Percentiles rank a stretch among this genome's conserved stretches.
Conservation (phyloP, 2,113 vertebrate genomes). For the Bubo blakistoni region DNA sequence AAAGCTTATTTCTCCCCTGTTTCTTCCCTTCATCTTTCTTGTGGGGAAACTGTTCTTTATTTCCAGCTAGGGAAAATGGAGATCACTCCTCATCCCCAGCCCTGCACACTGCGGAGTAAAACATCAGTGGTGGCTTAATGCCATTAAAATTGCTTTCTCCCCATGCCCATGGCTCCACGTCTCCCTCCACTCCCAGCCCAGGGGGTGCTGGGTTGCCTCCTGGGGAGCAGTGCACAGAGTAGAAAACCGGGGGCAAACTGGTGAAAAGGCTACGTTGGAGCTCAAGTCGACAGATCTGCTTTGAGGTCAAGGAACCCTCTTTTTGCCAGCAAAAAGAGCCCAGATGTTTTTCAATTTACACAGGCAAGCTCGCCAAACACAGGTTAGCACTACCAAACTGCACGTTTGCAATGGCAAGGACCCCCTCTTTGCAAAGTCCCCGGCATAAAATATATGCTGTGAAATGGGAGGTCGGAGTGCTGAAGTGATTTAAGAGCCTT, state of each 20-base stretch:
- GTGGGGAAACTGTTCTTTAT: neutral
- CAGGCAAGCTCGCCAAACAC: conserved; percentile 50
- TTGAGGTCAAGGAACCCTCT: conserved; percentile 62
- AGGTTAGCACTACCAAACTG: conserved; percentile 61
- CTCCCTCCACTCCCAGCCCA: neutral
- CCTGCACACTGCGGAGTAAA: neutral
- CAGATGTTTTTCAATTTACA: conserved; percentile 74
- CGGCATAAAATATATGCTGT: conserved; percentile 35
- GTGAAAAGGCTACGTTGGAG: conserved; percentile 17
- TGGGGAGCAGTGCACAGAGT: neutral
- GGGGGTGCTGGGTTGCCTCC: neutral
- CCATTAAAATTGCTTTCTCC: neutral
- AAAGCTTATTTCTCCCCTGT: neutral
- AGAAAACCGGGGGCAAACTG: conserved; percentile 37
- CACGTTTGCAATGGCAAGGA: conserved; percentile 25
- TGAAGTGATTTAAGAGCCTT: conserved; percentile 67
- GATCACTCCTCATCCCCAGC: neutral
- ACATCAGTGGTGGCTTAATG: neutral
- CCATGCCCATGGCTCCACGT: accelerated
- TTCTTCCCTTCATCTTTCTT: neutral
- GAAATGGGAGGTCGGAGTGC: conserved; percentile 52
- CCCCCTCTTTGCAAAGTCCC: conserved; percentile 41
- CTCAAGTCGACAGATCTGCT: conserved; percentile 54
- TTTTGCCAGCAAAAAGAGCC: conserved; percentile 68
- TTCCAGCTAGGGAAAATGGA: neutral